These are phyloP conservation scores for Atlantisia rogersi DNA, from an alignment of 2,113 vertebrate genomes.

Conservation along the genomic window DNA sequence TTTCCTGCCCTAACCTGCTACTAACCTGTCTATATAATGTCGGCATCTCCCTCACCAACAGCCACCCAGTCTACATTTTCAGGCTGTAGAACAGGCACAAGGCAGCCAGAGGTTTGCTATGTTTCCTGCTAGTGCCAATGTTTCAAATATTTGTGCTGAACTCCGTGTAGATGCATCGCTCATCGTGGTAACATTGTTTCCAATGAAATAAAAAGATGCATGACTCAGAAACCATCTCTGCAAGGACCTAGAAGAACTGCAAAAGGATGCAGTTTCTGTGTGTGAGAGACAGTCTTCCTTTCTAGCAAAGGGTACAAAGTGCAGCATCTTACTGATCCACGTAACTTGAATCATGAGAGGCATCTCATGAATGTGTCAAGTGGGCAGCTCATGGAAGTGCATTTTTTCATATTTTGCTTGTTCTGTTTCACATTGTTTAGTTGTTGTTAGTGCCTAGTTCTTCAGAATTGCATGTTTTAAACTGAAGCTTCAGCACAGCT, in stretches of 20 bases:
- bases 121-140: background rate
- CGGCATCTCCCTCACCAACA: background rate
- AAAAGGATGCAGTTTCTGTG: background rate
- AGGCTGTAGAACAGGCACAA: background rate
- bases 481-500: background rate
- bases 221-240: conserved; percentile 5
- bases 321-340: background rate
- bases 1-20: background rate
- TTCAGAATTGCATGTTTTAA: background rate
- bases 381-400: background rate
- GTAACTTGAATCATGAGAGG: background rate
- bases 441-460: background rate
- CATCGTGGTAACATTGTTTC: background rate
- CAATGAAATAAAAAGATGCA: background rate
- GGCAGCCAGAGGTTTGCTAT: background rate
- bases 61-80: background rate
- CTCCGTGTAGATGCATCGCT: background rate
- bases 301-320: background rate
- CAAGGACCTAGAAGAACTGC: background rate
- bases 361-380: background rate
- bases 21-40: background rate
- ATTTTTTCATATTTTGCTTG: background rate
- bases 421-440: background rate
- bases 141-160: conserved; percentile 18
- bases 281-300: background rate